phyloP scores from a whole-genome alignment of 2,113 vertebrate genomes.

The Falco punctatus region DNA sequence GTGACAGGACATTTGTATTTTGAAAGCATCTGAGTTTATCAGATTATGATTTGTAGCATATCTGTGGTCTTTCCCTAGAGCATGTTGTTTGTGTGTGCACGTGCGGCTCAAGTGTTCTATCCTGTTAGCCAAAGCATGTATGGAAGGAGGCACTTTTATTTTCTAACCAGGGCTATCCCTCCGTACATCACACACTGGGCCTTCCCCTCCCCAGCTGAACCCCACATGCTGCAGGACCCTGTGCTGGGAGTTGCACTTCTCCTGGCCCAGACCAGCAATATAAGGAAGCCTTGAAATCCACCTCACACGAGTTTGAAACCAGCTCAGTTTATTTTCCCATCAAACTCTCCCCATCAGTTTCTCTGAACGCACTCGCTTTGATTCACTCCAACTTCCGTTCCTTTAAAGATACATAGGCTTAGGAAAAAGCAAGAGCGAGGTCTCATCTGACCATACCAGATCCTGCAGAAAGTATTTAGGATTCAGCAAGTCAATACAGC shows the following conservation, averaged over 20 bases:
- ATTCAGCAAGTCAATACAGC: background rate
- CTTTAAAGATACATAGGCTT: background rate
- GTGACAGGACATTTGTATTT: slow-evolving; percentile 41
- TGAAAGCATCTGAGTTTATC: slow-evolving; percentile 50
- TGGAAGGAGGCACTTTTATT: background rate
- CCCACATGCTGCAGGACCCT: background rate
- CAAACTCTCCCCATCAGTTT: background rate
- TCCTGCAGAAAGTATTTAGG: background rate
- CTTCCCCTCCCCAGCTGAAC: background rate
- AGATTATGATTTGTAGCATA: slow-evolving; percentile 59
- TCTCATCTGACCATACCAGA: background rate
- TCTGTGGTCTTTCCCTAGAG: slow-evolving; percentile 34
- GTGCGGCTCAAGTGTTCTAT: slow-evolving; percentile 9
- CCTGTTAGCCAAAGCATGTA: background rate
- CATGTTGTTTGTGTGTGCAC: slow-evolving; percentile 4
- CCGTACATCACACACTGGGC: background rate
- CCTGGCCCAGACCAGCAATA: background rate
- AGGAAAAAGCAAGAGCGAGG: rapidly evolving
- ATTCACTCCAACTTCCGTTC: background rate
- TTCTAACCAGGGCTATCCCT: background rate
- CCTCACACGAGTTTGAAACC: background rate
- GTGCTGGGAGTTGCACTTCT: background rate
- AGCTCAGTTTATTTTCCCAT: background rate
- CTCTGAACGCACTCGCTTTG: rapidly evolving
- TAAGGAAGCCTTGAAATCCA: background rate